Percentiles rank a stretch among this genome's conserved stretches.
Evolutionary conservation across 2,888 invertebrate genomes (phyloP).

Genomic region (Cistogaster globosa): DNA sequence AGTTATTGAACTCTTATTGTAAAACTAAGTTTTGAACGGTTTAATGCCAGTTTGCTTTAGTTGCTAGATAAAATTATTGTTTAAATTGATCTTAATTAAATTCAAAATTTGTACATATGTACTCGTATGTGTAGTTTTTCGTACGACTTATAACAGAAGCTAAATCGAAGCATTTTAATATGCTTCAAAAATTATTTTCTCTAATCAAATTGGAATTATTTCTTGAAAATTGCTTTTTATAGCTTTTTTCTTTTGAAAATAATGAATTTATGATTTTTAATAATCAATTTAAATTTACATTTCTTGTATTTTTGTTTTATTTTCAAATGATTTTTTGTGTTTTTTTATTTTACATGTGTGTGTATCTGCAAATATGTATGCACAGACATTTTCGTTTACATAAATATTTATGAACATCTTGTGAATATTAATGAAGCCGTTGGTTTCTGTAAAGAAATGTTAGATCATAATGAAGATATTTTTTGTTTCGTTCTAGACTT

Average conservation of each 20-base stretch:
- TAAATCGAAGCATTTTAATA: conserved; percentile 6
- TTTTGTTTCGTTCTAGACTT: conserved; percentile 5
- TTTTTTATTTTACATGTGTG: not conserved
- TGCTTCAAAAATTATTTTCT: conserved; percentile 40
- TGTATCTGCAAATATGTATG: not conserved
- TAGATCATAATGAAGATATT: conserved; percentile 49
- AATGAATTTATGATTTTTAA: conserved; percentile 10
- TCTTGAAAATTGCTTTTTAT: conserved; percentile 39
- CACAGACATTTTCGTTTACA: conserved; percentile 34
- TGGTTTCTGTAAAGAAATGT: conserved; percentile 65
- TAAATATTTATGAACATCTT: conserved; percentile 36
- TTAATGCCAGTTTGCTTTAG: conserved; percentile 13
- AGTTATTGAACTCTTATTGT: conserved; percentile 21
- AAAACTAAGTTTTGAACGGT: conserved; percentile 1
- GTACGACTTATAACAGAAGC: not conserved
- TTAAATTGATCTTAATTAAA: conserved; percentile 24
- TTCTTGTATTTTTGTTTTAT: not conserved
- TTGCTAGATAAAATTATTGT: conserved; percentile 1
- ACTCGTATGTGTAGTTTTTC: no score
- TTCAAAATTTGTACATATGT: not conserved
- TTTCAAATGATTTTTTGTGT: not conserved
- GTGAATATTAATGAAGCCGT: conserved; percentile 66
- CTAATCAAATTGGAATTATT: conserved; percentile 30
- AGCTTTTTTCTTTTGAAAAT: conserved; percentile 21
- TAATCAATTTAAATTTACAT: conserved; percentile 25